These are phyloP conservation scores for Stigmatopora nigra DNA, from an alignment of 2,113 vertebrate species.

Conservation along the genomic window DNA sequence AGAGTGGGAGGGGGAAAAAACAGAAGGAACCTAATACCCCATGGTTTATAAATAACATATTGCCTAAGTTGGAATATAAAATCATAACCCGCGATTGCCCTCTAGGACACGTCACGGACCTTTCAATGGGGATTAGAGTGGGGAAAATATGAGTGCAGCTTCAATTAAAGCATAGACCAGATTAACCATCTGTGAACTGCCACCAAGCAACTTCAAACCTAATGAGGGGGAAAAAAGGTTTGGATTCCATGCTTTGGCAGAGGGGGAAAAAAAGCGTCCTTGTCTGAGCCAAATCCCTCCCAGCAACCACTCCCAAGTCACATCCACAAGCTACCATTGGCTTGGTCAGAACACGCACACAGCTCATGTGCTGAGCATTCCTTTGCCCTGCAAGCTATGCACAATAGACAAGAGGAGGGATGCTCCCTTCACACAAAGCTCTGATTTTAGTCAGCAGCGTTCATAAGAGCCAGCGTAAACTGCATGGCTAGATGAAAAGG, in stretches of 20 bases:
- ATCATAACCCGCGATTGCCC: constrained; percentile 9
- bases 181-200: constrained; percentile 18
- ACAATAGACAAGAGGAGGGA: constrained; percentile 35
- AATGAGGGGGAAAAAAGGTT: background rate
- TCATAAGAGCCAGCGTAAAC: constrained; percentile 9
- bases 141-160: constrained; percentile 18
- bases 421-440: constrained; percentile 28
- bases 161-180: constrained; percentile 22
- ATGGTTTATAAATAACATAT: background rate
- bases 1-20: too few relatives aligned
- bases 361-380: constrained; percentile 40
- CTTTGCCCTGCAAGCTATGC: constrained; percentile 27
- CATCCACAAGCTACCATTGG: constrained; percentile 28
- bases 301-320: constrained; percentile 28
- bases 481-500: constrained; percentile 5
- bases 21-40: background rate
- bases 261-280: constrained; percentile 3
- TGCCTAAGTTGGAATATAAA: background rate
- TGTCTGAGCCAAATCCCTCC: constrained; percentile 13
- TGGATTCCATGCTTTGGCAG: background rate
- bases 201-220: constrained; percentile 1
- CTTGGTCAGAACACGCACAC: constrained; percentile 24
- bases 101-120: constrained; percentile 1
- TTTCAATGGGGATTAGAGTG: constrained; percentile 8
- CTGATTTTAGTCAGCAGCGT: constrained; percentile 30